These are phyloP conservation scores for Parazoanthus swiftii DNA, from an alignment of 92 coral and sea anemone genomes.

Conservation along the genomic window DNA sequence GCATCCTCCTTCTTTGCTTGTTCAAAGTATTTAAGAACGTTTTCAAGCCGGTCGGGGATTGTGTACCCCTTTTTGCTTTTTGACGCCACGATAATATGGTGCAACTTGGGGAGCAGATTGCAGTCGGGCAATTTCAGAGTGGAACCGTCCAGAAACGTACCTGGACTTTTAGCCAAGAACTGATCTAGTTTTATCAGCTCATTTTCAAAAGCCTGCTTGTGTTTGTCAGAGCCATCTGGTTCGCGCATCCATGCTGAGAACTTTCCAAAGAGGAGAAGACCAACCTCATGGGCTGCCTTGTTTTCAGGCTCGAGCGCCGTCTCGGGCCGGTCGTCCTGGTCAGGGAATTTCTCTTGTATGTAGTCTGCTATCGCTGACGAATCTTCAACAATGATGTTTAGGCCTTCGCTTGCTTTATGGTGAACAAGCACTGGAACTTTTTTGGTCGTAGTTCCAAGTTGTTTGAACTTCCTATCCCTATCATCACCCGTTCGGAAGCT, in stretches of 20 bases:
- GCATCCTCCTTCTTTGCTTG: conserved; percentile 49
- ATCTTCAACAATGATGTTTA: conserved; percentile 51
- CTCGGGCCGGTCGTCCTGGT: conserved; percentile 1
- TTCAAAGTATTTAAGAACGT: conserved; percentile 49
- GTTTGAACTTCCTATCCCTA: conserved; percentile 33
- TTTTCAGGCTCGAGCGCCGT: conserved; percentile 19
- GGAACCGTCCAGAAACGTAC: conserved; percentile 57
- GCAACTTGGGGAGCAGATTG: conserved; percentile 69
- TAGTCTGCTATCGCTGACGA: conserved; percentile 49
- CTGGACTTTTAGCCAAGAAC: conserved; percentile 43
- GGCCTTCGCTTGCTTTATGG: conserved; percentile 25
- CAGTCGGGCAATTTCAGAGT: conserved; percentile 69
- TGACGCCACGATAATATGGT: conserved; percentile 57
- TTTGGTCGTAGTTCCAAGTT: conserved; percentile 11
- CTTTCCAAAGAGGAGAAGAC: conserved; percentile 44
- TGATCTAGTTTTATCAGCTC: conserved; percentile 50
- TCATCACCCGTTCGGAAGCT: conserved; percentile 47
- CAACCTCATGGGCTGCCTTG: conserved; percentile 35
- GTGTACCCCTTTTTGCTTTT: conserved; percentile 42
- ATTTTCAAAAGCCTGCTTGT: conserved; percentile 37
- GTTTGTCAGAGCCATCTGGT: conserved; percentile 36
- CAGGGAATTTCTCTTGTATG: conserved; percentile 55
- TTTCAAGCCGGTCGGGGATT: conserved; percentile 36
- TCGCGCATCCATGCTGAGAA: conserved; percentile 64
- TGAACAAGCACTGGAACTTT: conserved; percentile 58